Percentiles rank a stretch among this genome's conserved stretches.
Evolutionary conservation across 2,797 vertebrate genomes (phyloP).

Genomic region (Channallabes apus): DNA sequence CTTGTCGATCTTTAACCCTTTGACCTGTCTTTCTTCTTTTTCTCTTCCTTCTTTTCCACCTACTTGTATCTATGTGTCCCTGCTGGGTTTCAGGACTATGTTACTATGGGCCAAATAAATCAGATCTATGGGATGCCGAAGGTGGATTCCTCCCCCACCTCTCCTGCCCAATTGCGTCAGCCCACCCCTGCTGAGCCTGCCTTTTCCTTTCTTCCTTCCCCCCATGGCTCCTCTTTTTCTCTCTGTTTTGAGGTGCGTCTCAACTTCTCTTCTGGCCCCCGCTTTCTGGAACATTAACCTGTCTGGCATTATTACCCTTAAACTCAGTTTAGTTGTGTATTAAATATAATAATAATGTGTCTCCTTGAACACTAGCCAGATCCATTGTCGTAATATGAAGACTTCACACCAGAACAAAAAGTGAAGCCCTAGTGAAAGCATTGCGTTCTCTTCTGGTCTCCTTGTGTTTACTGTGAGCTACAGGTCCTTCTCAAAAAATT

Average conservation of each 20-base stretch:
- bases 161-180: constrained; percentile 68
- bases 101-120: constrained; percentile 85
- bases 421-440: neutral
- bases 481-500: too few relatives aligned
- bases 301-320: neutral
- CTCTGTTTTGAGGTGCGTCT: constrained; percentile 83
- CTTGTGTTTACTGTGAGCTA: neutral
- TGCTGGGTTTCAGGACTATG: constrained; percentile 74
- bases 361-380: neutral
- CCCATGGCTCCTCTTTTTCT: constrained; percentile 78
- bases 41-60: constrained; percentile 28
- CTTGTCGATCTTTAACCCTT: constrained; percentile 28
- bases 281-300: neutral
- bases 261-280: constrained; percentile 1
- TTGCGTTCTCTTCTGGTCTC: neutral
- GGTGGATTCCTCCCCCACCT: constrained; percentile 76
- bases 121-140: constrained; percentile 80
- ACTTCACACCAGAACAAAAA: neutral
- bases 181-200: constrained; percentile 61
- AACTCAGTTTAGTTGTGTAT: neutral
- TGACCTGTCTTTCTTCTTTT: constrained; percentile 19
- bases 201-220: constrained; percentile 72
- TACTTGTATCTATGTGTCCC: neutral
- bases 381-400: neutral
- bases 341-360: neutral